Evolutionary conservation across 2,888 invertebrate genomes (phyloP), one percentile per base, ranked within the genome.

Genomic region (Belgica antarctica): DNA sequence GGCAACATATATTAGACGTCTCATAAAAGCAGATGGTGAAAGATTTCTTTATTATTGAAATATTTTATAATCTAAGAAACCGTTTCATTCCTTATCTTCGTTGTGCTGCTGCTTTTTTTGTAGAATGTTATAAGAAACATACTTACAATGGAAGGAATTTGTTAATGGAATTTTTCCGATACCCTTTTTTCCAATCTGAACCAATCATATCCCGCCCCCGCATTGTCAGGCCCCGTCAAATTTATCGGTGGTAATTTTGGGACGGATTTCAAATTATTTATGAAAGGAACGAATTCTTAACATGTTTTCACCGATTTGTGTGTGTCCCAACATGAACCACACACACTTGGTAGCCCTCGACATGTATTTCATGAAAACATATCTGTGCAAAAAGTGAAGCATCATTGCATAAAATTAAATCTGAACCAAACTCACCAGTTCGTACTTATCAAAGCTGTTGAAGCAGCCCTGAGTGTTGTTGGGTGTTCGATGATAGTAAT

Each of bases 401-500:
- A 41, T 41, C 41, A 41, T 52, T 52, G 52, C 5, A 52, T 52
- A 52, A 52, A 17, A 52, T 52, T 52, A 17, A 52, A 31, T 22
- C 10, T 52, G 17, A 22, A 22, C 12, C 12, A 31, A 12, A 68
- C 68, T 68, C 52, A 68, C 68, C 68, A 68, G 34, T 34, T 68
- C 68, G 28, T 34, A 68, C 57, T 68, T 68, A 57, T 68, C 68
- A 57, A 68, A 68, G 57, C 52, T 68, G 68, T 52, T 57, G 52
- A 57, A 57, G 46, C 57, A 31, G 24, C 31, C 19, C 22, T 57
- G 52, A n/a, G n/a, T n/a, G 17, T 34, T 52, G 68, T 57, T 68
- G 19, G 68, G 28, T 27, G 52, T 68, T 68, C 68, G 57, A 52
- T 52, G 68, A 46, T 68, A 68, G 68, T 68, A 68, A 68, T 68